Percentiles rank a stretch among this genome's conserved stretches.
Evolutionary conservation across 2,113 vertebrate genomes (phyloP).

Genomic region (Rattus rattus): DNA sequence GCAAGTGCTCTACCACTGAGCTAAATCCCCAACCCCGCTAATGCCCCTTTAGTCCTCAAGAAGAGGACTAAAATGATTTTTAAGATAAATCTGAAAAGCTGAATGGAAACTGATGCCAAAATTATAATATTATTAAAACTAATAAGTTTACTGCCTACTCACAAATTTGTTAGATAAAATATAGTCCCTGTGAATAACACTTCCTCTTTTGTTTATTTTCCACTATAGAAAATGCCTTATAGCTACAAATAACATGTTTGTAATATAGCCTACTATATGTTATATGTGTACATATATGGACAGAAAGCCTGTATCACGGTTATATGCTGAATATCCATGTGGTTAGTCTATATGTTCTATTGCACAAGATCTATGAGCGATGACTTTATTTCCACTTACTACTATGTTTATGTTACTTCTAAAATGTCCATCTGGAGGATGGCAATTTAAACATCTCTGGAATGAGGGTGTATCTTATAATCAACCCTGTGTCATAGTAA

Average conservation of each 20-base stretch:
- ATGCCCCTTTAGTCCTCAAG: too few relatives aligned
- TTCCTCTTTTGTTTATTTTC: neutral
- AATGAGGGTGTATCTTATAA: slow-evolving; percentile 25
- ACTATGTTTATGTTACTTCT: neutral
- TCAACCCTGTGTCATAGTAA: neutral
- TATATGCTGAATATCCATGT: neutral
- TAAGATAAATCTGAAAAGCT: slow-evolving; percentile 36
- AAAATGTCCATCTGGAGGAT: neutral
- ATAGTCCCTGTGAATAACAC: slow-evolving; percentile 21
- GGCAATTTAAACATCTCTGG: slow-evolving; percentile 39
- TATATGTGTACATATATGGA: neutral
- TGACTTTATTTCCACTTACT: slow-evolving; percentile 20
- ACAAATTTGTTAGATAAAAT: slow-evolving; percentile 21
- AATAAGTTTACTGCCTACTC: slow-evolving; percentile 19
- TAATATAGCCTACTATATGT: neutral
- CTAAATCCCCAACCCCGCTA: too few relatives aligned
- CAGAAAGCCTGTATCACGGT: slow-evolving; percentile 3
- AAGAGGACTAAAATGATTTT: slow-evolving; percentile 10
- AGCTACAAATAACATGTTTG: neutral
- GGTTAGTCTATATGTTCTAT: slow-evolving; percentile 11
- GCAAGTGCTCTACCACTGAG: too few relatives aligned
- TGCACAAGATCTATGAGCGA: neutral
- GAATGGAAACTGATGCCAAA: neutral
- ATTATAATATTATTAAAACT: slow-evolving; percentile 22
- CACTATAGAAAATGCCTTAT: slow-evolving; percentile 1